Evolutionary conservation across 2,797 vertebrate species (phyloP), one percentile per base, ranked within the genome.

Genomic region (Phoeniculus purpureus): DNA sequence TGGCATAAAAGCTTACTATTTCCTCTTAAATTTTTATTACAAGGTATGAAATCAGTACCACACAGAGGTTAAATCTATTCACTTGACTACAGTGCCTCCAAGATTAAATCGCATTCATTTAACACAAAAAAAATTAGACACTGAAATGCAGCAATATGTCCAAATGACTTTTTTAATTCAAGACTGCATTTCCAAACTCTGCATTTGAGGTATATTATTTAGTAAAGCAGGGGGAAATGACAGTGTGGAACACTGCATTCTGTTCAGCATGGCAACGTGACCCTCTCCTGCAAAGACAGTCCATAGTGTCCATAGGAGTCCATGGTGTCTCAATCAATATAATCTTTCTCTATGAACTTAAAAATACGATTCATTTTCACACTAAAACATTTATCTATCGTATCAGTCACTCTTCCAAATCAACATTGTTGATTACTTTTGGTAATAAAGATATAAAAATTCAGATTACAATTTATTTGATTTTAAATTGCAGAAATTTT

Each of bases 91-190:
- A 75, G 81, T 68, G 27, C 34, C n/a, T 84, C 61, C 56, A 86
- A 91, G 60, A 93, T 90, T 81, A 93, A 94, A 85, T 89, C 84
- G 93, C 62, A 66, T 70, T 87, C 81, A 87, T 89, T 94, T 92
- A 92, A 81, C 61, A 86, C 7, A 56, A 82, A 81, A 37, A 43
- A 96, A 87, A 31, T 45, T 94, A 64, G 7, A 26, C 48, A 56
- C 18, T 64, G 71, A 81, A 83, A 92, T 48, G 37, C 7, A 86
- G 27, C 12, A 48, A 62, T 81, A 71, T 78, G 77, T 60, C 26
- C 40, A 64, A 87, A 71, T 65, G 27, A 8, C 76, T 77, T 59
- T 85, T 56, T 80, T 55, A 47, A 20, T 92, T 92, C 70, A 59
- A 56, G 25, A 64, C 31, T 86, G 50, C 15, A 66, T 85, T 91